These are phyloP conservation scores for Volucella zonaria DNA, from an alignment of 2,888 invertebrate species.

Conservation along the genomic window DNA sequence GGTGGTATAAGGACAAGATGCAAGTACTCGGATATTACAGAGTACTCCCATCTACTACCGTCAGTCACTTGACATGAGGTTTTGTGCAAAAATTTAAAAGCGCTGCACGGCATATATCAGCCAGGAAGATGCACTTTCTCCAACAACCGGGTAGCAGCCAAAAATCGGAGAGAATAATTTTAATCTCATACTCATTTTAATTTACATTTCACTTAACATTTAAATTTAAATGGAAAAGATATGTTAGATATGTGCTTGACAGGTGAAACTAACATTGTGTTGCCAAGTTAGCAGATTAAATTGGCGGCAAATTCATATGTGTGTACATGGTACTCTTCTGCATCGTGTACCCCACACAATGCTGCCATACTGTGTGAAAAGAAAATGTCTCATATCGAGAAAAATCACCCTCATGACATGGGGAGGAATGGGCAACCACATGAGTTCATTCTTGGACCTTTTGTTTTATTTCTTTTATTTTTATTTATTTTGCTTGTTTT, in stretches of 20 bases:
- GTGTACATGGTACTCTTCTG: too few species aligned
- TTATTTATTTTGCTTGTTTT: not conserved
- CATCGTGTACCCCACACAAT: not conserved
- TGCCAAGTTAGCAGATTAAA: not conserved
- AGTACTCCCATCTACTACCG: not conserved
- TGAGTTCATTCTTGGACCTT: conserved; percentile 54
- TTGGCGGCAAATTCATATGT: not conserved
- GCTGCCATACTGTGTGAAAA: not conserved
- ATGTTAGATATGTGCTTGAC: not conserved
- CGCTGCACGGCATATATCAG: conserved; percentile 36
- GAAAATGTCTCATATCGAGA: conserved; percentile 39
- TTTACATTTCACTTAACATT: conserved; percentile 41
- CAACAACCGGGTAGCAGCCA: conserved; percentile 18
- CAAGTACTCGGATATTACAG: conserved; percentile 16
- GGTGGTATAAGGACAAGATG: too few species aligned
- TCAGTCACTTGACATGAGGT: conserved; percentile 12
- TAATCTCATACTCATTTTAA: conserved; percentile 16
- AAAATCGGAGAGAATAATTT: conserved; percentile 57
- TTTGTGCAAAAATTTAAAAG: conserved; percentile 31
- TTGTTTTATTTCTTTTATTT: conserved; percentile 7
- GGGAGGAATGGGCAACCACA: conserved; percentile 32
- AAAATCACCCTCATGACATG: conserved; percentile 27
- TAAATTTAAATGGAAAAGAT: conserved; percentile 23
- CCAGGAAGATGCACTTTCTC: conserved; percentile 8
- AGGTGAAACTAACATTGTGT: conserved; percentile 17